A percentile compares a stretch with the other conserved stretches of the same genome.
Conservation (phyloP, 2,797 vertebrate species). For the Phylloscopus collybita region DNA sequence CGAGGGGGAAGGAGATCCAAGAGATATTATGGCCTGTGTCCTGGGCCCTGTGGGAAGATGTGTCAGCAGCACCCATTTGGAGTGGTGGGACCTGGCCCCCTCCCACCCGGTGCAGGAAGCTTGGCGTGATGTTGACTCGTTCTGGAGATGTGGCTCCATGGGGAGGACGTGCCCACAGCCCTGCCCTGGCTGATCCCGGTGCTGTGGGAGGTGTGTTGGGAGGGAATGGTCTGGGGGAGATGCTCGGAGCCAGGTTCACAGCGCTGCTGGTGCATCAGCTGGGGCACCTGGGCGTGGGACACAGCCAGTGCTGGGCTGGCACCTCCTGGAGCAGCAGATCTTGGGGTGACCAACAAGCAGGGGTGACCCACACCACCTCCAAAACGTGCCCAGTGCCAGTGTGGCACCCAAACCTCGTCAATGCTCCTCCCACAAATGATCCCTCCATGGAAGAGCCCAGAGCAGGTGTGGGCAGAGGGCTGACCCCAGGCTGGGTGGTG, state of each 20-base stretch:
- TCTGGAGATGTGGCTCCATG: not conserved
- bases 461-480: not conserved
- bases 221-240: accelerated
- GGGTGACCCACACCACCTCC: not conserved
- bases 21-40: not conserved
- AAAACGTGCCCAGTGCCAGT: not conserved
- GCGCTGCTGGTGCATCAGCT: not conserved
- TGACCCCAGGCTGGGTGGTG: not conserved
- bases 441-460: accelerated
- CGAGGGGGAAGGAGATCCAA: not conserved
- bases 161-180: not conserved
- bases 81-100: not conserved
- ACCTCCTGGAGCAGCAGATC: not conserved
- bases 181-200: not conserved
- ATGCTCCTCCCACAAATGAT: not conserved
- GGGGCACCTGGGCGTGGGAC: not conserved
- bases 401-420: not conserved
- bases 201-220: not conserved
- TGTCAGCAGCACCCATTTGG: not conserved
- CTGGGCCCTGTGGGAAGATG: not conserved
- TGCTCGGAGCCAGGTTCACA: not conserved
- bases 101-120: not conserved
- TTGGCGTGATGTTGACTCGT: not conserved
- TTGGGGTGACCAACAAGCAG: not conserved
- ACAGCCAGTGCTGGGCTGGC: not conserved